Percentiles rank a stretch among this genome's conserved stretches.
Conservation (phyloP, 2,888 invertebrate genomes). For the Myopa testacea region DNA sequence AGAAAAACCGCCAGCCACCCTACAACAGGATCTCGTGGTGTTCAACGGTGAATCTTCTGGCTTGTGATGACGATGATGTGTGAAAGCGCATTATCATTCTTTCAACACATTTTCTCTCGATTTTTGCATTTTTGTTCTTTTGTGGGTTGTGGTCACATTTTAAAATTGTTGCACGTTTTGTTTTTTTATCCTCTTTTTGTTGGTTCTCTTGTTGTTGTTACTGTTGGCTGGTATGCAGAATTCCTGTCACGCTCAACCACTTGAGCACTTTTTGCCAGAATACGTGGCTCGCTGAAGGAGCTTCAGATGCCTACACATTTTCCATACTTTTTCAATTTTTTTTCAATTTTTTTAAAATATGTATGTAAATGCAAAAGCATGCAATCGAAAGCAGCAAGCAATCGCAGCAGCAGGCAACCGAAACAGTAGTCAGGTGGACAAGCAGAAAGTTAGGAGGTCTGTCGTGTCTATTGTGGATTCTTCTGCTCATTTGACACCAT, state of each 20-base stretch:
- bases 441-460: no score
- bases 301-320: neutral
- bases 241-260: conserved; percentile 32
- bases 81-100: neutral
- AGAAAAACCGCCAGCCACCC: no score
- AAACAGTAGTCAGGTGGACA: no score
- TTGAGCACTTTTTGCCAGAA: conserved; percentile 26
- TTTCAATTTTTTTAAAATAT: conserved; percentile 18
- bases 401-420: no score
- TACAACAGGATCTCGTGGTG: neutral
- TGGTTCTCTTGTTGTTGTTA: neutral
- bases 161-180: neutral
- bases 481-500: no score
- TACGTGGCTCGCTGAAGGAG: neutral
- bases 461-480: no score
- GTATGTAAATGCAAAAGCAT: neutral
- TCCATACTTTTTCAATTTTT: conserved; percentile 21
- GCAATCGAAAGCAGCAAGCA: no score
- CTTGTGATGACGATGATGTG: conserved; percentile 4
- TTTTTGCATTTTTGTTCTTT: conserved; percentile 1
- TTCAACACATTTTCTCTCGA: neutral
- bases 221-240: conserved; percentile 4
- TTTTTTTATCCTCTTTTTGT: neutral
- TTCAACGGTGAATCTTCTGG: neutral
- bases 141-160: neutral